Conservation (phyloP, 2,113 vertebrate species). For the Thryonomys swinderianus region DNA sequence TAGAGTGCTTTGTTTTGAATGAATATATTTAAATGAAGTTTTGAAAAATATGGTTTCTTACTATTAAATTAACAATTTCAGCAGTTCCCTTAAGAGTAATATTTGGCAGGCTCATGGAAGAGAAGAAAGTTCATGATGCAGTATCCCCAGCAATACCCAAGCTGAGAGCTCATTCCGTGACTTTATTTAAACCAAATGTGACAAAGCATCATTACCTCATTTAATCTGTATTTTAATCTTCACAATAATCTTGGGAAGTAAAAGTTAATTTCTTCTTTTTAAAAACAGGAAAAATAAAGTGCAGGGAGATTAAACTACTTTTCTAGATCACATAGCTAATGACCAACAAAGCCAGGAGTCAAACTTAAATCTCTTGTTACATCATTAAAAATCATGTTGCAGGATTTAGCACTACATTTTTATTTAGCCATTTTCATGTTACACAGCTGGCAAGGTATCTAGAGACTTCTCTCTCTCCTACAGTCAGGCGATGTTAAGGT, state of each 20-base stretch:
- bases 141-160: background rate
- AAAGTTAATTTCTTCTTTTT: slow-evolving; percentile 32
- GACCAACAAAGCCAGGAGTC: background rate
- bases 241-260: background rate
- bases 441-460: background rate
- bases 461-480: background rate
- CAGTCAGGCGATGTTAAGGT: background rate
- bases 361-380: slow-evolving; percentile 6
- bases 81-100: background rate
- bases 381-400: background rate
- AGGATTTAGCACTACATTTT: background rate
- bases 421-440: background rate
- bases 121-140: background rate
- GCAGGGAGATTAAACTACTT: background rate
- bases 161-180: background rate
- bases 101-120: background rate
- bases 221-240: slow-evolving; percentile 31
- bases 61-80: background rate
- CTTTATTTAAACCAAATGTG: background rate
- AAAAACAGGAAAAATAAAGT: background rate
- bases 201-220: background rate
- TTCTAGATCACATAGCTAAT: background rate
- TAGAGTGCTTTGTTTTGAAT: background rate
- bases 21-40: slow-evolving; percentile 15
- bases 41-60: background rate